Evolutionary conservation across 2,113 vertebrate genomes (phyloP).

Genomic region (Capra hircus): DNA sequence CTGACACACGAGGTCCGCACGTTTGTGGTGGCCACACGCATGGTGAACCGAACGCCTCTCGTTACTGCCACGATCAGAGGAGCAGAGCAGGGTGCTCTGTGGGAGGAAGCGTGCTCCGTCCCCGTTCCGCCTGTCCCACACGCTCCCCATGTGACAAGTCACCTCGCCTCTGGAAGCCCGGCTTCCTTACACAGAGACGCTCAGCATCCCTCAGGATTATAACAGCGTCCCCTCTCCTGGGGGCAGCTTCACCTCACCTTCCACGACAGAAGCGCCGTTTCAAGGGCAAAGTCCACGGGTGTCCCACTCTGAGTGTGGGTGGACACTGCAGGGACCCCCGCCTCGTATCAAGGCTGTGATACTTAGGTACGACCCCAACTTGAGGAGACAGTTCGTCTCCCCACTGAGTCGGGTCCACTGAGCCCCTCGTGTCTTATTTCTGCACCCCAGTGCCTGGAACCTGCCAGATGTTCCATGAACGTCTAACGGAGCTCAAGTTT

Average conservation of each 20-base stretch:
- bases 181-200: not conserved
- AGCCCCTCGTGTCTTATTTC: not conserved
- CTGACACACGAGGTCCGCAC: rapidly evolving
- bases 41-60: not conserved
- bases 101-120: not conserved
- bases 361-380: not conserved
- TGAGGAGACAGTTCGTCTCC: not conserved
- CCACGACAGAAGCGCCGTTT: not conserved
- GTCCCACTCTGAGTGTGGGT: rapidly evolving
- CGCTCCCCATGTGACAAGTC: not conserved
- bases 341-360: not conserved
- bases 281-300: not conserved
- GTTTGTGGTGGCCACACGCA: rapidly evolving
- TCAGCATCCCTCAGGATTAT: not conserved
- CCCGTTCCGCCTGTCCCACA: not conserved
- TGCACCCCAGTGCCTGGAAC: not conserved
- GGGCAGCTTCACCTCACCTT: not conserved
- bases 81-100: not conserved
- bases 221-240: not conserved
- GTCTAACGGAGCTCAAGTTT: not conserved
- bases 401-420: not conserved
- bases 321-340: not conserved
- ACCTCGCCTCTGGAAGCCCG: not conserved
- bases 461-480: not conserved
- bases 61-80: not conserved